Evolutionary conservation across 2,113 vertebrate species (phyloP).

Genomic region (Phycodurus eques): DNA sequence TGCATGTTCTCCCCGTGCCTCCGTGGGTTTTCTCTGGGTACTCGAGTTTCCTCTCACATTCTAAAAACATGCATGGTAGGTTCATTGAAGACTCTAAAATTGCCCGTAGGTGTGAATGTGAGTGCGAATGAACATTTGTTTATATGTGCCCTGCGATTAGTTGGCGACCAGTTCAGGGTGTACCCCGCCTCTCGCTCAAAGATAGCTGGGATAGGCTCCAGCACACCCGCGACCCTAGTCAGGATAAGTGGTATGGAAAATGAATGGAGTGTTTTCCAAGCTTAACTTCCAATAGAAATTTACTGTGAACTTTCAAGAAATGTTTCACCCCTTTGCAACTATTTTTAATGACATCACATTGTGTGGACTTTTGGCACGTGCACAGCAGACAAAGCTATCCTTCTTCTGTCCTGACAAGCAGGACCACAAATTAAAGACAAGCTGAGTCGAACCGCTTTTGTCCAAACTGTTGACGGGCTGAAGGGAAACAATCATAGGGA

Average conservation of each 20-base stretch:
- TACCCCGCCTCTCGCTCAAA: too few species aligned
- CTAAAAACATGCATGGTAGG: too few species aligned
- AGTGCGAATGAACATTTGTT: too few species aligned
- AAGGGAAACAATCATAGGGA: constrained; percentile 15
- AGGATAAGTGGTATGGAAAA: neutral
- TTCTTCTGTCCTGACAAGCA: neutral
- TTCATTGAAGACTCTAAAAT: too few species aligned
- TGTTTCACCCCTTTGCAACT: neutral
- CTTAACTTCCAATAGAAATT: neutral
- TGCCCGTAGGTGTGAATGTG: too few species aligned
- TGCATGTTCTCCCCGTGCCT: too few species aligned
- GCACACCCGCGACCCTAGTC: too few species aligned
- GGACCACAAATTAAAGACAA: neutral
- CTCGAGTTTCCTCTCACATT: too few species aligned
- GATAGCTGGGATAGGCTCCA: too few species aligned
- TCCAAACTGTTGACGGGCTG: constrained; percentile 9
- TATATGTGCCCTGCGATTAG: too few species aligned
- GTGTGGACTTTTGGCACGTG: neutral
- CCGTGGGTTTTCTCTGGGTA: too few species aligned
- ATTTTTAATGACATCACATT: neutral
- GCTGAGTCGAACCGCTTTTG: neutral
- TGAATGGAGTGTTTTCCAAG: neutral
- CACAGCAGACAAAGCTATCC: neutral
- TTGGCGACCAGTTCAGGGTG: too few species aligned
- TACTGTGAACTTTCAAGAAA: neutral